Base-by-base conservation (phyloP, 2,113 vertebrate genomes). In the Tychaedon coryphoeus region DNA sequence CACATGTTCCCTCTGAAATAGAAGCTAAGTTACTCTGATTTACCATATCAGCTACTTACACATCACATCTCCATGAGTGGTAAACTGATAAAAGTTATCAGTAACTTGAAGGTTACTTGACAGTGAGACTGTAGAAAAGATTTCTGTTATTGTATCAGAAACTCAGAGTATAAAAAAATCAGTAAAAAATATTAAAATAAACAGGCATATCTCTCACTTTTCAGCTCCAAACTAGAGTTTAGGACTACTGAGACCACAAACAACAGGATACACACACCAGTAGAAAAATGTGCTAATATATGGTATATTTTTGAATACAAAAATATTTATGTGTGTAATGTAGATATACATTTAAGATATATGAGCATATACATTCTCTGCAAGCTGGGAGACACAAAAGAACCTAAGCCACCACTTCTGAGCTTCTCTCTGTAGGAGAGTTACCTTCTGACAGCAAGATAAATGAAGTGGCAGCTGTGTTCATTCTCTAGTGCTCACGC, bases 391-490 rank as follows among this genome's bases (percentile, higher is more conserved):
- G 48, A 92, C 88, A 96, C 82, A 95, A 96, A 96, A 92, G 94
- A 67, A 72, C 43, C 61, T 51, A 75, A 86, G 69, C 72, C 40
- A 92, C 43, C 66, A 50, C 71, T 95, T 81, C 51, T 65, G 78
- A 95, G 81, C 81, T 93, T 88, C 62, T 93, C 86, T 87, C 87
- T 69, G 90, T 92, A 94, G 92, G 92, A 83, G 56, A 84, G 80
- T 94, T 76, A 82, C 65, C 43, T 93, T 93, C 79, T 97, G 96
- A 97, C 94, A 95, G 84, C 77, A 94, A 97, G 94, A 97, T 86
- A 88, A 94, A 97, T 97, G 95, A 90, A 86, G 86, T 28, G 69
- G 88, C 97, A 97, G 96, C 96, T 97, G 96, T 62, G 96, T 66
- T 93, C 95, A 93, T 97, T 96, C 91, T 97, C 88, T 65, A 79